These are phyloP conservation scores for Tachysurus fulvidraco DNA, from an alignment of 2,113 vertebrate genomes.

Conservation along the genomic window DNA sequence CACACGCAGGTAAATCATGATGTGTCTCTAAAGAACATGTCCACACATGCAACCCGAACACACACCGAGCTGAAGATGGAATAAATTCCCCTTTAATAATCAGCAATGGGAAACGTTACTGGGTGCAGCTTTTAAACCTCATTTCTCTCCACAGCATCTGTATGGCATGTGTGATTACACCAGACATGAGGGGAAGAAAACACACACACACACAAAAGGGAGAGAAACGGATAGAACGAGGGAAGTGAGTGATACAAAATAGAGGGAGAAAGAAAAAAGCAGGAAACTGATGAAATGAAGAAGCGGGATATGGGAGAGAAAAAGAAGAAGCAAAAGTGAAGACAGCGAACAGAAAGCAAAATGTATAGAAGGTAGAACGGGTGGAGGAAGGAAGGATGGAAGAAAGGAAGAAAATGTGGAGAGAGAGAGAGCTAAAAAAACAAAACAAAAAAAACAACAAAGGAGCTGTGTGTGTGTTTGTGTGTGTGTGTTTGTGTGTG, in stretches of 20 bases:
- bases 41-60: neutral
- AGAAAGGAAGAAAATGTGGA: neutral
- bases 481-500: too few species aligned
- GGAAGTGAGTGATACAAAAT: neutral
- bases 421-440: neutral
- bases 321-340: conserved; percentile 27
- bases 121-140: too few species aligned
- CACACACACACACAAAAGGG: neutral
- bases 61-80: neutral
- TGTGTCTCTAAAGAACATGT: neutral
- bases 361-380: neutral
- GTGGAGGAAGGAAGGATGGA: neutral
- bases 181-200: neutral
- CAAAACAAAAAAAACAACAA: neutral
- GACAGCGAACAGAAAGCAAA: conserved; percentile 42
- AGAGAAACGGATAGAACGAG: neutral
- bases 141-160: neutral
- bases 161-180: neutral
- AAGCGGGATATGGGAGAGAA: neutral
- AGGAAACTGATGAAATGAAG: too few species aligned
- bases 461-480: neutral
- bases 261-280: conserved; percentile 18
- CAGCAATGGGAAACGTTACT: neutral
- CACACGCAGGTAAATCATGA: neutral
- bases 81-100: neutral